Conservation (phyloP, 2,888 invertebrate genomes). For the Tolmerus cingulatus region DNA sequence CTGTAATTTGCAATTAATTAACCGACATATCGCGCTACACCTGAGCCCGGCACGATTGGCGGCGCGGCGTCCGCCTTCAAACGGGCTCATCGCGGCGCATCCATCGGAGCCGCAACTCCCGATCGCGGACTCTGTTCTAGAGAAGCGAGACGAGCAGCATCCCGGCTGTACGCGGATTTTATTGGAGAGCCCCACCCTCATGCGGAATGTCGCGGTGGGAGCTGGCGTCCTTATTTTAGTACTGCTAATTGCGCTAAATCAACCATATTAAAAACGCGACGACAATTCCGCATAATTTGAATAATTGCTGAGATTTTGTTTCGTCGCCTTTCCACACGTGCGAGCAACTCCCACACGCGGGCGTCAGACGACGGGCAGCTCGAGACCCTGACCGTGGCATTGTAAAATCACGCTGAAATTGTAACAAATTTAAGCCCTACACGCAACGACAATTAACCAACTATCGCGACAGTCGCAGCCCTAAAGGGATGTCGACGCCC, state of each 20-base stretch:
- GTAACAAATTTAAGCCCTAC: background rate
- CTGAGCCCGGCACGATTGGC: background rate
- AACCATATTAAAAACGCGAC: background rate
- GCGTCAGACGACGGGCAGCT: background rate
- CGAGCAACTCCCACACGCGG: background rate
- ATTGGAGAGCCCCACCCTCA: background rate
- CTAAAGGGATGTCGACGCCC: background rate
- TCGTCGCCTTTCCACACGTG: background rate
- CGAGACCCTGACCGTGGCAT: background rate
- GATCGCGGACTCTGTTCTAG: background rate
- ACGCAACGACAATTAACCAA: background rate
- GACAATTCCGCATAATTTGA: background rate
- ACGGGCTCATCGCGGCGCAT: background rate
- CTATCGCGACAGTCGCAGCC: background rate
- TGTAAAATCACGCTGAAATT: background rate
- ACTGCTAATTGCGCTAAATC: background rate
- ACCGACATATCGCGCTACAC: background rate
- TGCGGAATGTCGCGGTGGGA: background rate
- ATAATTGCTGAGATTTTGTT: slow-evolving; percentile 8
- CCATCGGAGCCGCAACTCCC: background rate
- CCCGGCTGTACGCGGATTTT: background rate
- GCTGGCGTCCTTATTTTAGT: background rate
- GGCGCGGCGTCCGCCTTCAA: background rate
- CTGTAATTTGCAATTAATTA: background rate
- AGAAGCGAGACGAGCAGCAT: background rate